Conservation (phyloP, 2,888 invertebrate genomes). For the Plagiodera versicolora region DNA sequence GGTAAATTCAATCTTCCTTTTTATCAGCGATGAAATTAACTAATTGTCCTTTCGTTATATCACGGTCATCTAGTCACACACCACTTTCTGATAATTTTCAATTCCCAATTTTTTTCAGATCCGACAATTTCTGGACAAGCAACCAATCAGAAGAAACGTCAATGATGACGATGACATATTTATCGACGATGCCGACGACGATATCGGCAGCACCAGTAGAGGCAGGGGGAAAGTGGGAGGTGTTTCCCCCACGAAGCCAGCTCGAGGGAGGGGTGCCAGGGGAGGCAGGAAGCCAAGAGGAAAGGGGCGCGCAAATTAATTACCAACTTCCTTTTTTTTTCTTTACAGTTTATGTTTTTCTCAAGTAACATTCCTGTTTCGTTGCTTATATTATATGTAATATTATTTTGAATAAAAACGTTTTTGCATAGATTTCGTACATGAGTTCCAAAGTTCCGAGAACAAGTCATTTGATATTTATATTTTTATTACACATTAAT, state of each 20-base stretch:
- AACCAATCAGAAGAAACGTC: background rate
- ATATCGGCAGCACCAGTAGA: background rate
- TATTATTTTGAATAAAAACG: no score
- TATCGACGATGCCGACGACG: slow-evolving; percentile 9
- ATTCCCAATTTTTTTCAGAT: no score
- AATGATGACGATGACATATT: slow-evolving; percentile 2
- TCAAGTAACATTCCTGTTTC: background rate
- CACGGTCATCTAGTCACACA: no score
- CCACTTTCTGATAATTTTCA: no score
- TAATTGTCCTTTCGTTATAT: no score
- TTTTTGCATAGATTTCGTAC: no score
- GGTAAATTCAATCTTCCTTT: background rate
- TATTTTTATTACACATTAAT: no score
- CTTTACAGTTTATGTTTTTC: background rate
- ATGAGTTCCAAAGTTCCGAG: no score
- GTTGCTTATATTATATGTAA: no score
- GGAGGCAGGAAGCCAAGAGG: slow-evolving; percentile 7
- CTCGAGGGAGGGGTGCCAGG: slow-evolving; percentile 8
- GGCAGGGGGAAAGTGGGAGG: background rate
- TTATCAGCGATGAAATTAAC: no score
- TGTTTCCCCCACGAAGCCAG: background rate
- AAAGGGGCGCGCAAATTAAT: slow-evolving; percentile 8
- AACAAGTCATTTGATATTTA: no score
- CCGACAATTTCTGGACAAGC: slow-evolving; percentile 1
- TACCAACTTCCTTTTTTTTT: no score